These are phyloP conservation scores for Engraulis encrasicolus DNA, from an alignment of 2,113 vertebrate genomes.

Conservation along the genomic window DNA sequence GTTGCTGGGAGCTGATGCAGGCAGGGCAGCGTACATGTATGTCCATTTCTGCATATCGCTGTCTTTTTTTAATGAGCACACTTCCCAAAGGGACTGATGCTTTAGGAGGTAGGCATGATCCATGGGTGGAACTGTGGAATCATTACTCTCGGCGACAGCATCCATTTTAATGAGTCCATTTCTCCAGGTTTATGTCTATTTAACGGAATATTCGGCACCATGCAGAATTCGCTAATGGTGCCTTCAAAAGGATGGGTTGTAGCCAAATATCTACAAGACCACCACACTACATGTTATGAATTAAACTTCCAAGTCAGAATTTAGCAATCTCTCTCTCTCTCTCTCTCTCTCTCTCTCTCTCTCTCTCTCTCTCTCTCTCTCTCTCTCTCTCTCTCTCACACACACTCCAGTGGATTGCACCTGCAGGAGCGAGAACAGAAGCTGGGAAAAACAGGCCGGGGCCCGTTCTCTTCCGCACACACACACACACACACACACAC, in stretches of 20 bases:
- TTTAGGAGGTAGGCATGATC: background rate
- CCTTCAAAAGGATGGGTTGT: background rate
- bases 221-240: background rate
- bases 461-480: conserved; percentile 19
- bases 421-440: conserved; percentile 1
- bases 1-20: background rate
- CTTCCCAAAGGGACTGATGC: too few relatives aligned
- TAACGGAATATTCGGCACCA: background rate
- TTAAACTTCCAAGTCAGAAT: background rate
- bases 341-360: too few relatives aligned
- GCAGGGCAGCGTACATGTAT: too few relatives aligned
- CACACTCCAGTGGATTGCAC: conserved; percentile 11
- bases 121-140: too few relatives aligned
- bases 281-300: background rate
- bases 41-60: background rate
- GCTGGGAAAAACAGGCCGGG: conserved; percentile 29
- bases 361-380: too few relatives aligned
- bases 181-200: too few relatives aligned
- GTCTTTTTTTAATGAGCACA: background rate
- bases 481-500: too few relatives aligned
- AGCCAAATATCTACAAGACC: conserved; percentile 1
- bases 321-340: too few relatives aligned
- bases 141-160: too few relatives aligned
- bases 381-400: too few relatives aligned
- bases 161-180: too few relatives aligned